Base-by-base conservation (phyloP, 2,113 vertebrate species). In the Lophura nycthemera region DNA sequence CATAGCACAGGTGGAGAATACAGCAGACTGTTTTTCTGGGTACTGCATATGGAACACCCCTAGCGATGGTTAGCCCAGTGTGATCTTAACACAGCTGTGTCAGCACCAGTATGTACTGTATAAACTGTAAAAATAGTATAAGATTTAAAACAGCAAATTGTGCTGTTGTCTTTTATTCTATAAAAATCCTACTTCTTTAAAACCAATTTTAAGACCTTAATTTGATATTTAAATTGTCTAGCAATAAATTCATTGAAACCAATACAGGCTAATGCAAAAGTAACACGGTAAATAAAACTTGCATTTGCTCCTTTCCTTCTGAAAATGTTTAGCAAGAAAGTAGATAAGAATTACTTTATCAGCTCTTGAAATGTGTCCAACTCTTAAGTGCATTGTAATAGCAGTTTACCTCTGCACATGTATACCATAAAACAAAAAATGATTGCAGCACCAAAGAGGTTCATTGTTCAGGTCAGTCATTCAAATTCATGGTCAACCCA, bases 351-450 rank as follows among this genome's bases (percentile, higher is more conserved):
- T 61, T 86, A 75, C 61, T 86, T 77, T 29, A 36, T 92, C 63
- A 84, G 77, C 83, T 95, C 78, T 81, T 93, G 94, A 96, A 93
- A 90, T 66, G 16, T 45, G 66, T 94, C 94, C 94, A 96, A 6
- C 71, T 87, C 74, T 87, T 94, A 93, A 96, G 92, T 92, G 92
- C 89, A 50, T 67, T 84, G 81, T 92, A 91, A 93, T 94, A 88
- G 88, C 60, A 61, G 17, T 96, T 95, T 81, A 94, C 95, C 88
- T 94, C 92, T 96, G 90, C 45, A 90, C 95, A 57, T 6, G 10
- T 81, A 50, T 71, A 74, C 86, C 86, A 94, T 96, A 96, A 96
- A 95, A 8, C 69, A 88, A 76, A 86, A 60, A 1, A 80, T 86
- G 86, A 95, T 83, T 93, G 83, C 80, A 86, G 72, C 86, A 93